A percentile compares a stretch with the other conserved stretches of the same genome.
phyloP scores from a whole-genome alignment of 2,797 vertebrate genomes.

The Dryobates pubescens region DNA sequence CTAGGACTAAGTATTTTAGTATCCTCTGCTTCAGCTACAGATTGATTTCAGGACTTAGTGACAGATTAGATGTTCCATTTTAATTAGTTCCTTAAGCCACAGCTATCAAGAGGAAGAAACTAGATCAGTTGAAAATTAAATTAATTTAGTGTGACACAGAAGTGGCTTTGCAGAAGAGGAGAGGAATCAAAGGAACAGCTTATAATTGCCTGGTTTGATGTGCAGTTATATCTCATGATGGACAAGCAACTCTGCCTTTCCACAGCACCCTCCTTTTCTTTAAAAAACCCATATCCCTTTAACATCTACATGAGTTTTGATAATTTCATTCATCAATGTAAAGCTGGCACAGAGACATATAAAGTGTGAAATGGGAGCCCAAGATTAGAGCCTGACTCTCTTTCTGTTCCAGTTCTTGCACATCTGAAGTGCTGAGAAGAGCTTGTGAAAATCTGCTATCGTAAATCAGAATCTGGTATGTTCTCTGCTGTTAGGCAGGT shows the following conservation, averaged over 20 bases:
- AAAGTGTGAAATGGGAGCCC: not conserved
- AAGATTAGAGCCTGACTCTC: not conserved
- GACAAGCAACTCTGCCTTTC: not conserved
- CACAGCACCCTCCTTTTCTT: not conserved
- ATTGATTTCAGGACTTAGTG: not conserved
- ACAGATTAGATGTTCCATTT: not conserved
- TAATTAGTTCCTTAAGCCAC: not conserved
- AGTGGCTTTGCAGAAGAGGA: not conserved
- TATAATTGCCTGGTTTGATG: not conserved
- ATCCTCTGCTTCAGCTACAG: not conserved
- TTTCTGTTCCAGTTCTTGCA: not conserved
- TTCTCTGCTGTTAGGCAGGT: not conserved
- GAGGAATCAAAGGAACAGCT: not conserved
- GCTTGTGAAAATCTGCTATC: not conserved
- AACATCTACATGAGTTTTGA: not conserved
- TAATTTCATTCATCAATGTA: not conserved
- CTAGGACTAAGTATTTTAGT: not conserved
- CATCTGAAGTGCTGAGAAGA: not conserved
- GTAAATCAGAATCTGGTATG: not conserved
- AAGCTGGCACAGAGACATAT: not conserved
- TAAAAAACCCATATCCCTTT: not conserved
- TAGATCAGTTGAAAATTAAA: not conserved
- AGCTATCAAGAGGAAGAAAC: not conserved
- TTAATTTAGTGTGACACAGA: not conserved
- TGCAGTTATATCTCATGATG: not conserved